These are phyloP conservation scores for Ricordea florida DNA, from an alignment of 92 coral and sea anemone genomes.

Conservation along the genomic window DNA sequence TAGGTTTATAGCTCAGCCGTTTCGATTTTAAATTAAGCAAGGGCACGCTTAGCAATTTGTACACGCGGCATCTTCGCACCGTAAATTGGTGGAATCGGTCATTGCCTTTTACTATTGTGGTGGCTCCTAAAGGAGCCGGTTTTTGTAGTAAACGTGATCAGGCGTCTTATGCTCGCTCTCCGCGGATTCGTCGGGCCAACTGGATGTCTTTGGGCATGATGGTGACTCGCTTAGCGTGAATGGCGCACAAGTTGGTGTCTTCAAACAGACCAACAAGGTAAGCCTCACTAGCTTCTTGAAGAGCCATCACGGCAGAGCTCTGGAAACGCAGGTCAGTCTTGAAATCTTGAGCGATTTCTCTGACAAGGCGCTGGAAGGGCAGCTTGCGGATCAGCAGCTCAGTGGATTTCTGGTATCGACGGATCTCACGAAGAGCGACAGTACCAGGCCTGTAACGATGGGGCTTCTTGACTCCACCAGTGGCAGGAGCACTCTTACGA, in stretches of 20 bases:
- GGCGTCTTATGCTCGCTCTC: slow-evolving; percentile 58
- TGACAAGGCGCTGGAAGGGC: slow-evolving; percentile 78
- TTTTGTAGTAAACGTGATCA: too few species aligned
- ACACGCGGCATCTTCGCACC: too few species aligned
- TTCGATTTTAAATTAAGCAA: too few species aligned
- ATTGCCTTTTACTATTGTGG: too few species aligned
- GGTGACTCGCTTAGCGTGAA: slow-evolving; percentile 86
- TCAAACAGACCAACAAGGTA: slow-evolving; percentile 82
- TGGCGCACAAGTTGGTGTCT: slow-evolving; percentile 89
- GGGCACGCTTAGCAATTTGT: too few species aligned
- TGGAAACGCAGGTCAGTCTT: slow-evolving; percentile 86
- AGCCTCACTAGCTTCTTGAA: slow-evolving; percentile 82
- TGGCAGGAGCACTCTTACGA: slow-evolving; percentile 99
- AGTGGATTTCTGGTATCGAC: slow-evolving; percentile 74
- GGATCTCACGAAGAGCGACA: slow-evolving; percentile 91
- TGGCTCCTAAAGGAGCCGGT: too few species aligned
- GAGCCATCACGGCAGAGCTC: slow-evolving; percentile 84
- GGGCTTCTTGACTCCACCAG: slow-evolving; percentile 99
- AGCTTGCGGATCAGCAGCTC: slow-evolving; percentile 78
- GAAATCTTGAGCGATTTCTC: slow-evolving; percentile 78
- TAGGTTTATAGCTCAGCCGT: too few species aligned
- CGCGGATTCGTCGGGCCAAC: slow-evolving; percentile 77
- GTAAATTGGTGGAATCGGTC: too few species aligned
- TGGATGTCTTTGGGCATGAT: slow-evolving; percentile 84
- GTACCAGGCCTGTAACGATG: slow-evolving; percentile 99